Base-by-base conservation (phyloP, 2,797 vertebrate genomes). In the Parauchenoglanis punctatus region DNA sequence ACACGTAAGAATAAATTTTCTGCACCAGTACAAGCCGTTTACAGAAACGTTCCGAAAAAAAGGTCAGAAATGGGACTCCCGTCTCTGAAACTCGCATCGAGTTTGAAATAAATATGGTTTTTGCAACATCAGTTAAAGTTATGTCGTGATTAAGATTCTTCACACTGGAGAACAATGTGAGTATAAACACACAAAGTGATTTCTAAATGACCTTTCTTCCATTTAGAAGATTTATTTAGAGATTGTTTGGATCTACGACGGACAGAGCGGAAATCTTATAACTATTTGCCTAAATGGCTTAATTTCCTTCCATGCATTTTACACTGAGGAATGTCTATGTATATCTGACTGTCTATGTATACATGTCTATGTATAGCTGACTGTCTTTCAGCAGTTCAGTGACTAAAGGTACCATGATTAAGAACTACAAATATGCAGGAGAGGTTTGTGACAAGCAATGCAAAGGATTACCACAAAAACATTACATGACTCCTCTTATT, bases 401-500 rank as follows among this genome's bases (percentile, higher is more conserved):
- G 88, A 88, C 85, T 86, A 86, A 90, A 91, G 73, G 73, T 86
- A 86, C 86, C 70, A 75, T 81, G 70, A 77, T 49, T 82, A 76
- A 86, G 84, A 86, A 46, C 83, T 88, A 90, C 87, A 84, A 85
- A 83, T 90, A 85, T 72, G 86, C 87, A 76, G 58, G 85, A 81
- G 81, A 87, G 68, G 68, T 87, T 81, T 65, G 87, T 91, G 89
- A 90, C 77, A 70, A 89, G 87, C 88, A 73, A 83, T 86, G 89
- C 87, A 72, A 88, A 91, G 87, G 88, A 81, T 90, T 73, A 90
- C 67, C 85, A 89, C 87, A 75, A 86, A 85, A 88, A 90, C 87
- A 86, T 81, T 88, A 84, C 70, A 40, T 92, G 89, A 94, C 85
- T 90, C 91, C 83, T 91, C 89, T 91, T 92, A 91, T 90, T 89